Conservation (phyloP, 2,113 vertebrate genomes). For the Pterophyllum scalare region DNA sequence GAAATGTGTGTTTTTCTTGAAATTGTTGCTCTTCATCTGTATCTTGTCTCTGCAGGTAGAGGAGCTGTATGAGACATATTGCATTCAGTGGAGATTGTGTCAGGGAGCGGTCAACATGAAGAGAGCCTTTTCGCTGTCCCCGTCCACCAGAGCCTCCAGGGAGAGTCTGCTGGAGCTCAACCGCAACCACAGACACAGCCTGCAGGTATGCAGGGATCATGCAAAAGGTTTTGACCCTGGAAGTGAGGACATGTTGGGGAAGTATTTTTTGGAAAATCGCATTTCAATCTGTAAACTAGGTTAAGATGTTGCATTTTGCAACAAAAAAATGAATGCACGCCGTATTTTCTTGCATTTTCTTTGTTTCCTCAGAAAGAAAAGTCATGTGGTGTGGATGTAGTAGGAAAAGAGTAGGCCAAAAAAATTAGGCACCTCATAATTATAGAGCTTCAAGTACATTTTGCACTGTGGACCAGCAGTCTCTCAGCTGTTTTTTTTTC, state of each 20-base stretch:
- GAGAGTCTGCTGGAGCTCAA: slow-evolving; percentile 93
- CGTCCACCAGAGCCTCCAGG: slow-evolving; percentile 88
- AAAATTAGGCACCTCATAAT: no score
- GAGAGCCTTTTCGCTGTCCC: slow-evolving; percentile 87
- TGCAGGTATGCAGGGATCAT: slow-evolving; percentile 82
- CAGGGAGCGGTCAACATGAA: slow-evolving; percentile 95
- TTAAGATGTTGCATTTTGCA: background rate
- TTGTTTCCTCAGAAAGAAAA: no score
- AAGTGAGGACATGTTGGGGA: background rate
- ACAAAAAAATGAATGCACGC: background rate
- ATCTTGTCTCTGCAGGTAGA: slow-evolving; percentile 85
- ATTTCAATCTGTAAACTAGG: background rate
- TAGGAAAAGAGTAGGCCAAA: no score
- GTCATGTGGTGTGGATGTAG: no score
- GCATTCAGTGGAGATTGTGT: slow-evolving; percentile 91
- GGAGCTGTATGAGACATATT: slow-evolving; percentile 94
- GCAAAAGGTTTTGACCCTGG: no score
- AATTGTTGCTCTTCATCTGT: background rate
- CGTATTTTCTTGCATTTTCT: background rate
- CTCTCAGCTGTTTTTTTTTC: no score
- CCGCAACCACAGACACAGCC: slow-evolving; percentile 89
- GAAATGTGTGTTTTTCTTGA: no score
- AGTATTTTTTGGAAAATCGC: background rate
- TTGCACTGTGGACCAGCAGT: no score
- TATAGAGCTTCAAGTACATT: no score